Evolutionary conservation across 2,113 vertebrate genomes (phyloP).

Genomic region (Petaurus breviceps): DNA sequence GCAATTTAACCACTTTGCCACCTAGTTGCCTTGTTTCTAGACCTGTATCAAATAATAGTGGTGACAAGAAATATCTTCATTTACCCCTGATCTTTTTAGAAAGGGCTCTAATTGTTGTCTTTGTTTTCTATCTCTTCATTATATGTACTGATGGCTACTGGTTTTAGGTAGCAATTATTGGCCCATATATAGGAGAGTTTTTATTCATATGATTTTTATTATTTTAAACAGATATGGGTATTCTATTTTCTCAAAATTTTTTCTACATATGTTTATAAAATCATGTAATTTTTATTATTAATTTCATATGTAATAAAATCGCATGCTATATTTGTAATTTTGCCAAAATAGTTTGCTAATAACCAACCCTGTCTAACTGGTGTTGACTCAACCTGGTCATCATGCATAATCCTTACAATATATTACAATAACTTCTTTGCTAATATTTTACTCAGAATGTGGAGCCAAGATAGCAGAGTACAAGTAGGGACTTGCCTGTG

Average conservation of each 20-base stretch:
- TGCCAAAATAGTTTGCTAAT: not conserved
- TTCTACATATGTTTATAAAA: too few relatives aligned
- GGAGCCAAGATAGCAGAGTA: too few relatives aligned
- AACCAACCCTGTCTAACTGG: not conserved
- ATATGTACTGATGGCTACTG: not conserved
- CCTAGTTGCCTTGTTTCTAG: not conserved
- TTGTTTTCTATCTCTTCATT: not conserved
- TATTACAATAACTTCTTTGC: not conserved
- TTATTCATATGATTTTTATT: not conserved
- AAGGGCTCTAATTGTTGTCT: not conserved
- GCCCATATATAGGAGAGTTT: not conserved
- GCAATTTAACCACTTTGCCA: too few relatives aligned
- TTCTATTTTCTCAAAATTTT: not conserved
- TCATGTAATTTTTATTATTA: not conserved
- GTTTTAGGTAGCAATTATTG: not conserved
- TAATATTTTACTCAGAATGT: not conserved
- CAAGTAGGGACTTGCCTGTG: too few relatives aligned
- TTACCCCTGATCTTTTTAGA: not conserved
- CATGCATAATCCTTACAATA: not conserved
- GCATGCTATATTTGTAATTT: not conserved
- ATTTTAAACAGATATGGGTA: not conserved
- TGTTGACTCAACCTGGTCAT: not conserved
- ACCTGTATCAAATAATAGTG: not conserved
- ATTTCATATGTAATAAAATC: too few relatives aligned
- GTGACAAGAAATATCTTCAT: too few relatives aligned